A percentile compares a stretch with the other conserved stretches of the same genome.
phyloP scores from a whole-genome alignment of 92 coral and sea anemone species.

The Palythoa grandiflora region DNA sequence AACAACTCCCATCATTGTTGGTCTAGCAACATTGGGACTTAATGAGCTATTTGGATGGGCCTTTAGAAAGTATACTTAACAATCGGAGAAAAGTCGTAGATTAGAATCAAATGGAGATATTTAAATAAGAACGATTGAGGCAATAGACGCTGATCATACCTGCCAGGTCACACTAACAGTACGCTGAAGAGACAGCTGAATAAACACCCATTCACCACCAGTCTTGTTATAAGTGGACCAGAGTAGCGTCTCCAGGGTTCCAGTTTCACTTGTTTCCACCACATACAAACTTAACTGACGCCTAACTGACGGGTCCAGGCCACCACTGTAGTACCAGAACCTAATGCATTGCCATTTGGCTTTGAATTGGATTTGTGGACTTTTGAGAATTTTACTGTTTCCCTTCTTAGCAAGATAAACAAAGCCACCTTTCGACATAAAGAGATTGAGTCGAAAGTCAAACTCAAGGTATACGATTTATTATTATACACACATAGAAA shows the following conservation, averaged over 20 bases:
- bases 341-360: conserved; percentile 34
- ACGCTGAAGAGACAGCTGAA: neutral
- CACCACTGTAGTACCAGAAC: conserved; percentile 60
- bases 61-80: too few relatives aligned
- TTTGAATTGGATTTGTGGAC: conserved; percentile 31
- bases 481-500: too few relatives aligned
- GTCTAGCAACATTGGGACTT: too few relatives aligned
- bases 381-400: conserved; percentile 19
- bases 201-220: neutral
- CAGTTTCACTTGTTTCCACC: neutral
- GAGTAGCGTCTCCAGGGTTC: neutral
- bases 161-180: neutral
- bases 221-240: conserved; percentile 17
- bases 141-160: neutral
- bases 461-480: too few relatives aligned
- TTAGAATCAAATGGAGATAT: too few relatives aligned
- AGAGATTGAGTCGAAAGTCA: too few relatives aligned
- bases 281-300: conserved; percentile 28
- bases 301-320: conserved; percentile 40
- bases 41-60: too few relatives aligned
- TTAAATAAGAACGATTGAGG: neutral
- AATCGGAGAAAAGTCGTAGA: too few relatives aligned
- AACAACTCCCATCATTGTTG: too few relatives aligned
- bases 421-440: neutral
- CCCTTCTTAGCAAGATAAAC: conserved; percentile 10